Conservation (phyloP, 2,888 invertebrate genomes). For the Platycheirus rosarum region DNA sequence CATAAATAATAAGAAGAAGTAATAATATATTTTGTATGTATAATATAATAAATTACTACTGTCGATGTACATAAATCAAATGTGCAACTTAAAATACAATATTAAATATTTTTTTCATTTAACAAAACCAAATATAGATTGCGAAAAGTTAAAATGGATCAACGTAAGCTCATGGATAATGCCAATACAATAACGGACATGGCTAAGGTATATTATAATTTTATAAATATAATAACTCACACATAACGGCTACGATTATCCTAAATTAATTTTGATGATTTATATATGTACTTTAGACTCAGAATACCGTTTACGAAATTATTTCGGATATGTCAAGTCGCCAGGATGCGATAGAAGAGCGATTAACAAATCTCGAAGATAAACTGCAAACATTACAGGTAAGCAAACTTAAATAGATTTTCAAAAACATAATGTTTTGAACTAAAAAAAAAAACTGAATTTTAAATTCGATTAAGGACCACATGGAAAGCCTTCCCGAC, state of each 20-base stretch:
- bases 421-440: not conserved
- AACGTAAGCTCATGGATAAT: constrained; percentile 99
- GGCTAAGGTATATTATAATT: constrained; percentile 91
- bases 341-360: constrained; percentile 96
- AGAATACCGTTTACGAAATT: constrained; percentile 98
- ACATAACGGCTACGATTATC: too few relatives aligned
- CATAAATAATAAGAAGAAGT: too few relatives aligned
- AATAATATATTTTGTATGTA: too few relatives aligned
- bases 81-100: not conserved
- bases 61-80: constrained; percentile 25
- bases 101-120: constrained; percentile 49
- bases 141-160: constrained; percentile 99
- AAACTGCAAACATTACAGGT: constrained; percentile 93
- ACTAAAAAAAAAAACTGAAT: not conserved
- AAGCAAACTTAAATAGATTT: constrained; percentile 75
- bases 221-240: too few relatives aligned
- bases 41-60: too few relatives aligned
- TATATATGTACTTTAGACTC: constrained; percentile 88
- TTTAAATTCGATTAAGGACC: constrained; percentile 84
- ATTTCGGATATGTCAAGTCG: constrained; percentile 98
- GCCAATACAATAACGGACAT: constrained; percentile 99
- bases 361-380: constrained; percentile 95
- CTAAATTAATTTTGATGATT: not conserved
- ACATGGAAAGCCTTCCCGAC: constrained; percentile 92
- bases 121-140: constrained; percentile 85